phyloP scores from a whole-genome alignment of 1,140 invertebrate species.

The Nasonia giraulti region DNA sequence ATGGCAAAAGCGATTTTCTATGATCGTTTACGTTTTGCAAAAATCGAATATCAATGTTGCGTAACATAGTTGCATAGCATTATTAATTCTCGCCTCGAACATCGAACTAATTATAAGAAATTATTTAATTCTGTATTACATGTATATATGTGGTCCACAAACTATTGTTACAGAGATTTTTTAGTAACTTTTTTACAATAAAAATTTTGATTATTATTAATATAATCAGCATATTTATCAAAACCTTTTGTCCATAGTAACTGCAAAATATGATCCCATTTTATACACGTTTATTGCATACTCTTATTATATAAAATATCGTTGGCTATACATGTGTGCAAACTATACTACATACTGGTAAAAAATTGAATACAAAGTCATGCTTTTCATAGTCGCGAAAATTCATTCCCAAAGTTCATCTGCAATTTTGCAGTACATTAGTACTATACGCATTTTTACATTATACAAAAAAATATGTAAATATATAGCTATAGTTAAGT shows the following conservation, averaged over 20 bases:
- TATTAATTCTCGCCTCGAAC: background rate
- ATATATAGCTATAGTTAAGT: background rate
- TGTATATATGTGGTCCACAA: slow-evolving; percentile 38
- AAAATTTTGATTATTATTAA: slow-evolving; percentile 32
- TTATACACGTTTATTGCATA: slow-evolving; percentile 37
- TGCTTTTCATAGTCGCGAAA: slow-evolving; percentile 5
- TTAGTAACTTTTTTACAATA: slow-evolving; percentile 39
- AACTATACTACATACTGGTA: background rate
- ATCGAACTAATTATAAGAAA: slow-evolving; percentile 20
- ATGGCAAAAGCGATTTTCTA: slow-evolving; percentile 63
- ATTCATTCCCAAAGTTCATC: background rate
- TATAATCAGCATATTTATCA: slow-evolving; percentile 33
- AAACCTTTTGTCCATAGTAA: background rate
- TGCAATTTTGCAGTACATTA: background rate
- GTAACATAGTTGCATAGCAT: slow-evolving; percentile 42
- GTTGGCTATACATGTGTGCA: background rate
- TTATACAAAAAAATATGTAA: slow-evolving; percentile 25
- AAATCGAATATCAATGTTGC: slow-evolving; percentile 52
- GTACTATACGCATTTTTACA: background rate
- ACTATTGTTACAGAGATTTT: slow-evolving; percentile 37
- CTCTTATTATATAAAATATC: background rate
- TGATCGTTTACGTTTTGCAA: slow-evolving; percentile 62
- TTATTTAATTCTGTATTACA: slow-evolving; percentile 44
- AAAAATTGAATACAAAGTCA: slow-evolving; percentile 30
- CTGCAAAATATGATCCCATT: background rate